Percentiles rank a stretch among this genome's conserved stretches.
These are phyloP conservation scores for Alviniconcha strummeri DNA, from an alignment of 2,888 invertebrate species.

Conservation along the genomic window DNA sequence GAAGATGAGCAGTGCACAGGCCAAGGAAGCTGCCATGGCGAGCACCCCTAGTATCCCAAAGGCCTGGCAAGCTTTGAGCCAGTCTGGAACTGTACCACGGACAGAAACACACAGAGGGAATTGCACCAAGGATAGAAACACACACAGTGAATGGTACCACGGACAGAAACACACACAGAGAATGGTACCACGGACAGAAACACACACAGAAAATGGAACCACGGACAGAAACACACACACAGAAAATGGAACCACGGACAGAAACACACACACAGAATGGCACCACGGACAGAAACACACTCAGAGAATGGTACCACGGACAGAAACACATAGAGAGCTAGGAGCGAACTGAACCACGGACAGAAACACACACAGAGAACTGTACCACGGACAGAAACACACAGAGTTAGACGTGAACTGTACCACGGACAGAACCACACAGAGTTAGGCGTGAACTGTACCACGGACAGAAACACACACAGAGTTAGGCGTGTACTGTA, in stretches of 20 bases:
- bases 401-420: too few species aligned
- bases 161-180: not conserved
- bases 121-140: not conserved
- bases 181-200: not conserved
- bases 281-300: not conserved
- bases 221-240: not conserved
- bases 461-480: too few species aligned
- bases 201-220: not conserved
- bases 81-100: not conserved
- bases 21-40: not conserved
- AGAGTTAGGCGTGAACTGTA: too few species aligned
- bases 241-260: not conserved
- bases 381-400: too few species aligned
- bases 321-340: too few species aligned
- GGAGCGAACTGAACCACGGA: too few species aligned
- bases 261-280: not conserved
- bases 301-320: not conserved
- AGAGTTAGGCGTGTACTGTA: too few species aligned
- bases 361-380: too few species aligned
- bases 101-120: not conserved
- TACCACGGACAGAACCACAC: too few species aligned
- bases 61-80: not conserved
- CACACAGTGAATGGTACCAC: too few species aligned
- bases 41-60: constrained; percentile 1
- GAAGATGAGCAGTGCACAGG: not conserved